phyloP scores from a whole-genome alignment of 2,888 invertebrate species.

The Ypsolopha scabrella region DNA sequence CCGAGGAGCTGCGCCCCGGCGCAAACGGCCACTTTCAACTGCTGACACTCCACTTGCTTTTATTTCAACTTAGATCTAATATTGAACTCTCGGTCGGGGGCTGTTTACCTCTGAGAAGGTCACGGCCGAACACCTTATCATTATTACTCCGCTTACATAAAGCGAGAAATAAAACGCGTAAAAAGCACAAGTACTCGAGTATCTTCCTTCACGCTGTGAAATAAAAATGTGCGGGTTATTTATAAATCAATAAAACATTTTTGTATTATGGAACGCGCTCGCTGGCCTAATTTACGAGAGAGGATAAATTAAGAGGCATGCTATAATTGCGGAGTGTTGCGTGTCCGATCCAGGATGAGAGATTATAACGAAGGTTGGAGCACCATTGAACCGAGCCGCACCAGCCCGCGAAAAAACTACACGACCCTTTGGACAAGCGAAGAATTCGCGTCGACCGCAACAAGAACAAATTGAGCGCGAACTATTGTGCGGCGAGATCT shows the following conservation, averaged over 20 bases:
- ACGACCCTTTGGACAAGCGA: slow-evolving; percentile 56
- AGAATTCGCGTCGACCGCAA: slow-evolving; percentile 64
- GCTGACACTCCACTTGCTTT: slow-evolving; percentile 29
- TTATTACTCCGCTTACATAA: background rate
- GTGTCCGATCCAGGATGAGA: slow-evolving; percentile 30
- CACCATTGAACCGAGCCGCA: slow-evolving; percentile 32
- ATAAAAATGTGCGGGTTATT: background rate
- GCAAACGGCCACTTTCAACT: slow-evolving; percentile 44
- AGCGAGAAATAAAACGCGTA: background rate
- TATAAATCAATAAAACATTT: background rate
- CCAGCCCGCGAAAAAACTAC: slow-evolving; percentile 50
- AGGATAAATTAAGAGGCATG: background rate
- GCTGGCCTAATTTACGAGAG: background rate
- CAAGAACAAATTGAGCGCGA: slow-evolving; percentile 67
- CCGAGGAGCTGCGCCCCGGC: slow-evolving; percentile 23
- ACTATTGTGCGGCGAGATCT: slow-evolving; percentile 66
- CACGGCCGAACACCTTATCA: background rate
- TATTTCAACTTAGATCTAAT: slow-evolving; percentile 42
- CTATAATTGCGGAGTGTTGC: slow-evolving; percentile 30
- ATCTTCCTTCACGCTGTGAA: background rate
- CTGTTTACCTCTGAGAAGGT: background rate
- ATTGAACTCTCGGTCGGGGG: slow-evolving; percentile 16
- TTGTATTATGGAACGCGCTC: background rate
- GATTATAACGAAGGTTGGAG: slow-evolving; percentile 32
- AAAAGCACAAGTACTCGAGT: background rate